Evolutionary conservation across 2,888 invertebrate genomes (phyloP), one percentile per base, ranked within the genome.

Genomic region (Mylabris sibirica): DNA sequence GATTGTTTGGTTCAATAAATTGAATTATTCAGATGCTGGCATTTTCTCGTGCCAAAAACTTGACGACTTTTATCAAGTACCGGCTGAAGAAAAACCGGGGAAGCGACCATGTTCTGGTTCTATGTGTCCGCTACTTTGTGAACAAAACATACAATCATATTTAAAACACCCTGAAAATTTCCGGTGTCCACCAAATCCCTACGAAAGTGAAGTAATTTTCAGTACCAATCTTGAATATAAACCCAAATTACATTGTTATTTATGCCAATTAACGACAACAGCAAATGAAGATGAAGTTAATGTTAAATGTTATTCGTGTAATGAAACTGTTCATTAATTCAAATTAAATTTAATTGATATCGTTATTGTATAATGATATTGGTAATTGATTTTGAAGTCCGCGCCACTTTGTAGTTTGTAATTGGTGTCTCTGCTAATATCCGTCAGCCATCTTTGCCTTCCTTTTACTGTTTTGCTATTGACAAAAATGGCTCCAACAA

Each of bases 401-500:
- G 17, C 70, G 66, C 66, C 2, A 6, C 14, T 53, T 63, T 17
- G 26, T 35, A n/a, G 64, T 59, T 35, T 14, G 35, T 24, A 20
- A 59, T 20, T 14, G 35, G 53, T 35, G 60, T 44, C 35, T 2
- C 38, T 59, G 26, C 1, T 34, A n/a, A 53, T 64, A 73, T 76
- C 77, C 76, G 70, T 14, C 67, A 59, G 60, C 67, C 66, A 71
- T 68, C 59, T 24, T 60, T 59, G 0, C 11, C 76, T 81, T 82
- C 80, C 81, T 81, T 81, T 82, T 77, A 76, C 74, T 78, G 76
- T 75, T 76, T 76, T 82, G 78, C 77, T 78, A 76, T 80, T 71
- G 71, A 72, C 67, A 75, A 90, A 90, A 87, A 95, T 95, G 95
- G 93, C 94, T 89, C 94, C 95, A 80, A 90, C 91, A 86, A 95